Evolutionary conservation across 2,113 vertebrate genomes (phyloP), one percentile per base, ranked within the genome.

Genomic region (Oryzias javanicus): DNA sequence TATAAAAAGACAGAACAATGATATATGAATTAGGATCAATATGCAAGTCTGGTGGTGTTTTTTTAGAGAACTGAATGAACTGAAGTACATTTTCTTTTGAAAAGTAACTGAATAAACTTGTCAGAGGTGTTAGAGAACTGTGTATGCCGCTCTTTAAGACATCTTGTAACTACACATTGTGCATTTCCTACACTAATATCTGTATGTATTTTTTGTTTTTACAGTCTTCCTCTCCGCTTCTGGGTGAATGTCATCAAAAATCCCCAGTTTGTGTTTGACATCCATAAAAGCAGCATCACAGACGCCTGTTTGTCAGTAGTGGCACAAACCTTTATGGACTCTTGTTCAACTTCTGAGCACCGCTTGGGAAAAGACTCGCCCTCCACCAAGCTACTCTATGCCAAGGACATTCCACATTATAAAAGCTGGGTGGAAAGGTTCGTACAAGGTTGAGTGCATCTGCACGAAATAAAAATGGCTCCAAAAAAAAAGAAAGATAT

Each of bases 211-310:
- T 14, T 58, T 15, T 45, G 6, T n/a, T 6, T 40, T 19, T 40
- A 0, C 86, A 98, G 96, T 87, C 91, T 97, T 16, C 96, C 96
- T 0, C 92, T 98, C 19, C 92, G 96, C 6, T 98, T 98, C 89
- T 97, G 96, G 96, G 96, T 98, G 59, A 98, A 97, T 0, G 95
- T 98, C 27, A 98, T 97, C 87, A 98, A 98, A 86, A 98, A 97
- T 84, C 96, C 95, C 0, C 95, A 98, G 91, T 98, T 97, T 0
- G 96, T 98, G 42, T 98, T 98, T 2, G 96, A 98, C 80, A 98
- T 98, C 83, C 95, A 98, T 80, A 98, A 98, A 72, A 94, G 89
- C 85, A 97, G 96, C 89, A 97, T 98, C 88, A 98, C 96, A 0
- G 96, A 98, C 0, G 96, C 96, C 74, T 98, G 96, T 72, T 92